Percentiles rank a stretch among this genome's conserved stretches.
These are phyloP conservation scores for Hydriomena furcata DNA, from an alignment of 2,888 invertebrate species.

Conservation along the genomic window DNA sequence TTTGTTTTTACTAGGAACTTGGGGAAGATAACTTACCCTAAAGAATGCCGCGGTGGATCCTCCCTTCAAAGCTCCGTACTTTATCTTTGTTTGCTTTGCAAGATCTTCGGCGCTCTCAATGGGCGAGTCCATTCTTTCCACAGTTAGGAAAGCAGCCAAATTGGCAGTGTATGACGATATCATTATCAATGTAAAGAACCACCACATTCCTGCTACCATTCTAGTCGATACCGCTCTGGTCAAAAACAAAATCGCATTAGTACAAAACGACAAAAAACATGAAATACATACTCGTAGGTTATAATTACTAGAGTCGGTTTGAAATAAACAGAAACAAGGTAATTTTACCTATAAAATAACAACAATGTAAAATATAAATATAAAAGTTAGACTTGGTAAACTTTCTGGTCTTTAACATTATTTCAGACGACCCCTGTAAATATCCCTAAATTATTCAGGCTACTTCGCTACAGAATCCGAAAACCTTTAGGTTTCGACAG, in stretches of 20 bases:
- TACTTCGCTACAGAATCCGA: conserved; percentile 15
- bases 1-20: conserved; percentile 7
- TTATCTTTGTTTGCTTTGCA: conserved; percentile 97
- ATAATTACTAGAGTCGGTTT: conserved; percentile 15
- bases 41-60: conserved; percentile 98
- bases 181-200: conserved; percentile 98
- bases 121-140: conserved; percentile 96
- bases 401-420: background rate
- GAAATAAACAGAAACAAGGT: conserved; percentile 5
- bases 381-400: too few relatives aligned
- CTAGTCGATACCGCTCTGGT: conserved; percentile 93
- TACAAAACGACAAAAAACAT: conserved; percentile 1
- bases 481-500: conserved; percentile 11
- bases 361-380: too few relatives aligned
- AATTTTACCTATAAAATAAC: too few relatives aligned
- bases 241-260: conserved; percentile 21
- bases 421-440: conserved; percentile 17
- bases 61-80: conserved; percentile 96
- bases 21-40: conserved; percentile 84
- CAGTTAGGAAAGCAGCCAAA: conserved; percentile 96
- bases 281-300: background rate
- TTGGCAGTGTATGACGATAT: conserved; percentile 98
- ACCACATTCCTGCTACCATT: conserved; percentile 96
- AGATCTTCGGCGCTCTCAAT: conserved; percentile 98
- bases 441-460: conserved; percentile 16